Percentiles rank a stretch among this genome's conserved stretches.
Conservation (phyloP, 2,113 vertebrate genomes). For the Erpornis zantholeuca region DNA sequence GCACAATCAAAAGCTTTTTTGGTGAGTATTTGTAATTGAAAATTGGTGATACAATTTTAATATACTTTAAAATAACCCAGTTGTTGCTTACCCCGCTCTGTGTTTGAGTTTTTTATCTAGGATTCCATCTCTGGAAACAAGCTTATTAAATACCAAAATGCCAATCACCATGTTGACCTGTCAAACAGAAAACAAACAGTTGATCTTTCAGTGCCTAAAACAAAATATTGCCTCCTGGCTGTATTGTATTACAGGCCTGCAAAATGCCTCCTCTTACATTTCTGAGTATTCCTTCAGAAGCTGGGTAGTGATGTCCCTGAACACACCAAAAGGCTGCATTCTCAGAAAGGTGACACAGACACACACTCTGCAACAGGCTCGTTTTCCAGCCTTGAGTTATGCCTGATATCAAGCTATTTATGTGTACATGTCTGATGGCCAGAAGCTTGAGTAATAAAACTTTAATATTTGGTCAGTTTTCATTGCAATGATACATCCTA, state of each 20-base stretch:
- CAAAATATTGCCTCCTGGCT: neutral
- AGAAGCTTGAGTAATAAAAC: neutral
- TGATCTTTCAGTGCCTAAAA: conserved; percentile 43
- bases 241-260: neutral
- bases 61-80: conserved; percentile 45
- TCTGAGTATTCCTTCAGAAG: neutral
- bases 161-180: conserved; percentile 99
- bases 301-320: neutral
- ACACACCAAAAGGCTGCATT: neutral
- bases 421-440: neutral
- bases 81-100: conserved; percentile 92
- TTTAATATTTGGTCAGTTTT: neutral
- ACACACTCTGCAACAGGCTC: neutral
- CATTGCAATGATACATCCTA: neutral
- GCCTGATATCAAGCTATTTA: neutral
- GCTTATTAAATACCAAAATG: conserved; percentile 99
- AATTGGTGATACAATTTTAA: neutral
- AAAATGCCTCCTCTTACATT: neutral
- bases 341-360: neutral
- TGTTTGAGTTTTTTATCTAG: conserved; percentile 99
- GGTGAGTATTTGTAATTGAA: conserved; percentile 13
- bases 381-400: neutral
- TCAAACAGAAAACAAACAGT: conserved; percentile 70
- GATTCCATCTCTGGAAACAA: conserved; percentile 99
- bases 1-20: conserved; percentile 13